Percentiles rank a stretch among this genome's conserved stretches.
phyloP scores from a whole-genome alignment of 2,888 invertebrate genomes.

The Leptothorax acervorum region DNA sequence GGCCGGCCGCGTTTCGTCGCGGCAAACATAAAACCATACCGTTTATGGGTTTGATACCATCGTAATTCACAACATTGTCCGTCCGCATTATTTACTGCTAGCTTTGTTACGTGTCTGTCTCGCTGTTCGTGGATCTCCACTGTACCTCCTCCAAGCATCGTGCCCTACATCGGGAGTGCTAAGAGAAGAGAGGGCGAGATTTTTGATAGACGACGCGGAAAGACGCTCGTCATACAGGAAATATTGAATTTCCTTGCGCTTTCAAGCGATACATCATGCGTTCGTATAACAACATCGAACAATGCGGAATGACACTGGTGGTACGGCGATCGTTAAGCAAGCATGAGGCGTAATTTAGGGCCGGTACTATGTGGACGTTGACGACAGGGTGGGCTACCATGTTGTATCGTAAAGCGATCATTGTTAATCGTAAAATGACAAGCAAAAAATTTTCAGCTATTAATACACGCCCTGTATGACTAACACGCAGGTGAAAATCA shows the following conservation, averaged over 20 bases:
- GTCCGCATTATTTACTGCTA: conserved; percentile 82
- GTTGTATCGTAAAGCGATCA: conserved; percentile 57
- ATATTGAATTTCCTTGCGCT: conserved; percentile 73
- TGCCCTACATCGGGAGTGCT: conserved; percentile 11
- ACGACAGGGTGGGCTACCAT: conserved; percentile 65
- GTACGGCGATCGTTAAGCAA: conserved; percentile 67
- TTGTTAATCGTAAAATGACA: conserved; percentile 55
- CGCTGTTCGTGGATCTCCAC: conserved; percentile 20
- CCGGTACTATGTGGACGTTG: conserved; percentile 56
- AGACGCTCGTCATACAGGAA: conserved; percentile 69
- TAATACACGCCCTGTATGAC: conserved; percentile 44
- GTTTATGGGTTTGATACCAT: conserved; percentile 82
- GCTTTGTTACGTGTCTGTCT: conserved; percentile 75
- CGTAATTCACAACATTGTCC: conserved; percentile 84
- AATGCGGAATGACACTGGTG: conserved; percentile 73
- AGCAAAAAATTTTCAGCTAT: conserved; percentile 56
- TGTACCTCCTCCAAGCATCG: neutral
- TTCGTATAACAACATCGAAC: conserved; percentile 69
- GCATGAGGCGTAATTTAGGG: conserved; percentile 67
- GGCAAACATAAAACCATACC: conserved; percentile 83
- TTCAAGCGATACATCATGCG: conserved; percentile 59
- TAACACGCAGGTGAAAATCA: conserved; percentile 29
- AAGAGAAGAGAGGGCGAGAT: neutral
- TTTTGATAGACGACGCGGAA: conserved; percentile 24
- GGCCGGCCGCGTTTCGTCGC: conserved; percentile 76